A percentile compares a stretch with the other conserved stretches of the same genome.
Evolutionary conservation across 2,797 vertebrate genomes (phyloP).

Genomic region (Cetoscarus ocellatus): DNA sequence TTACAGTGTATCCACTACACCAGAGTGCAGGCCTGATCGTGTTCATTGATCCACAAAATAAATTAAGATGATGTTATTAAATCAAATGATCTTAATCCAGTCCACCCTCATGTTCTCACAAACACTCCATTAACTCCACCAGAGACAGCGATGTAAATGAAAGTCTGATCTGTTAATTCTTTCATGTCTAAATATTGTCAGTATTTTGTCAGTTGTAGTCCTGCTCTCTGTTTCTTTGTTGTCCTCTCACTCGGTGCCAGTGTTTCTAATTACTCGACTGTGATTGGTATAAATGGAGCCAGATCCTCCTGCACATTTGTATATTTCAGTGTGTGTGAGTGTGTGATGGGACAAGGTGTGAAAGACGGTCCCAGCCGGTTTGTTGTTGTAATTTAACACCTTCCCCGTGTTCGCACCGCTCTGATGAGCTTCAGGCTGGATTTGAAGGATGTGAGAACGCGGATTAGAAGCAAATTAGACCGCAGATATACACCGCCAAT

Average conservation of each 20-base stretch:
- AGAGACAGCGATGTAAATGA: not conserved
- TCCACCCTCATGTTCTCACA: not conserved
- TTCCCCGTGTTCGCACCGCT: slow-evolving; percentile 53
- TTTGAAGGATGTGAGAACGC: slow-evolving; percentile 45
- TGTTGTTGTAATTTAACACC: slow-evolving; percentile 71
- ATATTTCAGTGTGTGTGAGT: slow-evolving; percentile 55
- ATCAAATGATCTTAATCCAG: no score
- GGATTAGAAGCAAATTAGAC: slow-evolving; percentile 44
- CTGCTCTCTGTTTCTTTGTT: slow-evolving; percentile 15
- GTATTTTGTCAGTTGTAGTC: not conserved
- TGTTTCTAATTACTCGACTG: slow-evolving; percentile 43
- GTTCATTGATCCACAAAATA: no score
- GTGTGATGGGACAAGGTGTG: slow-evolving; percentile 66
- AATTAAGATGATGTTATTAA: no score
- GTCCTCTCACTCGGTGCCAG: slow-evolving; percentile 24
- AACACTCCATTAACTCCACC: not conserved
- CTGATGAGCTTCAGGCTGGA: slow-evolving; percentile 48
- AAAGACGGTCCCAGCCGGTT: slow-evolving; percentile 60
- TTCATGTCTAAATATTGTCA: not conserved
- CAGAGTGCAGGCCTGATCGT: no score
- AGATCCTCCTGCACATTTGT: slow-evolving; percentile 56
- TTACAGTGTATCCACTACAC: no score
- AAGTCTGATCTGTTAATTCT: not conserved
- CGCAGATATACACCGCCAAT: slow-evolving; percentile 12
- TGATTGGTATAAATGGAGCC: slow-evolving; percentile 53